These are phyloP conservation scores for Peromyscus maniculatus DNA, from an alignment of 2,113 vertebrate species.

Conservation along the genomic window DNA sequence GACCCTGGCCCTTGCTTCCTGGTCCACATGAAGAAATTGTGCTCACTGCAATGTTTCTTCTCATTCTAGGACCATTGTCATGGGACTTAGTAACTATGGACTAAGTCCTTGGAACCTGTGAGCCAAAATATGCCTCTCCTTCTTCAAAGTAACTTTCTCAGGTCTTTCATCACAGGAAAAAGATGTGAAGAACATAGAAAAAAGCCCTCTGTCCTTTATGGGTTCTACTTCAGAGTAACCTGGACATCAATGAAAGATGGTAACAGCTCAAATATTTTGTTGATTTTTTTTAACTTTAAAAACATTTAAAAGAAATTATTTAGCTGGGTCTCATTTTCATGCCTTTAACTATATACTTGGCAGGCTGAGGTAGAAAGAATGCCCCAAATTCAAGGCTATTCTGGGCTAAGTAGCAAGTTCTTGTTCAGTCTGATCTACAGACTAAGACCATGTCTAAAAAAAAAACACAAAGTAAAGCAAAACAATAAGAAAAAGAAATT, in stretches of 20 bases:
- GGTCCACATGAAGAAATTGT: background rate
- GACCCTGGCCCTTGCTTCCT: background rate
- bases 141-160: background rate
- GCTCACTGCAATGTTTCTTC: background rate
- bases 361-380: background rate
- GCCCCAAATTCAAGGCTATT: background rate
- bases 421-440: background rate
- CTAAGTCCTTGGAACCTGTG: background rate
- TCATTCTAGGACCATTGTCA: background rate
- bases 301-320: background rate
- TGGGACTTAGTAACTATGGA: background rate
- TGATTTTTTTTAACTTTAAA: background rate
- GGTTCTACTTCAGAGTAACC: background rate
- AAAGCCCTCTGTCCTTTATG: accelerated
- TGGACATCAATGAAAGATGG: background rate
- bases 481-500: background rate
- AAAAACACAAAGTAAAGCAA: background rate
- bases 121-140: background rate
- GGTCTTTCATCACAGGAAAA: background rate
- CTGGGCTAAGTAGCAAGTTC: background rate
- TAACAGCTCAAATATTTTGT: background rate
- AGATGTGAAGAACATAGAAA: background rate
- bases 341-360: background rate
- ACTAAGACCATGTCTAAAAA: background rate
- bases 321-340: background rate